Evolutionary conservation across 2,888 invertebrate genomes (phyloP).

Genomic region (Selenia dentaria): DNA sequence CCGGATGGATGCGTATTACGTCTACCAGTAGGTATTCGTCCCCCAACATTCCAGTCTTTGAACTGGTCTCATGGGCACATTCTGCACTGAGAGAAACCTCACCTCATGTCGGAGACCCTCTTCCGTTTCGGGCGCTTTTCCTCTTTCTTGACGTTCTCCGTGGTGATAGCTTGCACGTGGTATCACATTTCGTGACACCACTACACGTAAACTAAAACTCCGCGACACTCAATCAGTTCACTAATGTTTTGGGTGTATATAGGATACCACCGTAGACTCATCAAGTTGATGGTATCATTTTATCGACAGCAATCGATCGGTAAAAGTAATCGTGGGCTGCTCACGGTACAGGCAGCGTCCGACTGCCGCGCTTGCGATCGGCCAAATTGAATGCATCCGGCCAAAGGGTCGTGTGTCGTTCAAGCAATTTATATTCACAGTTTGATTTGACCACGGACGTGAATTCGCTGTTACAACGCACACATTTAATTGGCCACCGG

Average conservation of each 20-base stretch:
- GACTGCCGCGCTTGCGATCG: conserved; percentile 60
- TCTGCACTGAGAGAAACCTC: conserved; percentile 29
- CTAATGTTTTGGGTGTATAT: too few relatives aligned
- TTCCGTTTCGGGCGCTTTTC: conserved; percentile 68
- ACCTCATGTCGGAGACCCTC: conserved; percentile 80
- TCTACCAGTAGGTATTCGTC: neutral
- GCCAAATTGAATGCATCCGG: conserved; percentile 83
- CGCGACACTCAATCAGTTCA: neutral
- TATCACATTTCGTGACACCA: conserved; percentile 82
- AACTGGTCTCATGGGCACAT: neutral
- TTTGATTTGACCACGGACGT: conserved; percentile 62
- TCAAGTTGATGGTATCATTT: conserved; percentile 1
- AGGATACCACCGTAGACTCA: too few relatives aligned
- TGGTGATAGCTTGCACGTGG: conserved; percentile 64
- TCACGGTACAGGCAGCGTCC: conserved; percentile 54
- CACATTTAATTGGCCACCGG: conserved; percentile 30
- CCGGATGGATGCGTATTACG: neutral
- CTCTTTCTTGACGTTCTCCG: conserved; percentile 65
- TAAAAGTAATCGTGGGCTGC: conserved; percentile 35
- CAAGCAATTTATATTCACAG: conserved; percentile 77
- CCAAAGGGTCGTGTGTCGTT: conserved; percentile 80
- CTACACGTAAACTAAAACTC: conserved; percentile 30
- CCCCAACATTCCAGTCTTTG: neutral
- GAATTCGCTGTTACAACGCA: conserved; percentile 36
- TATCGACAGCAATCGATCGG: conserved; percentile 25